Conservation (phyloP, 2,113 vertebrate species). For the Otocyon megalotis region DNA sequence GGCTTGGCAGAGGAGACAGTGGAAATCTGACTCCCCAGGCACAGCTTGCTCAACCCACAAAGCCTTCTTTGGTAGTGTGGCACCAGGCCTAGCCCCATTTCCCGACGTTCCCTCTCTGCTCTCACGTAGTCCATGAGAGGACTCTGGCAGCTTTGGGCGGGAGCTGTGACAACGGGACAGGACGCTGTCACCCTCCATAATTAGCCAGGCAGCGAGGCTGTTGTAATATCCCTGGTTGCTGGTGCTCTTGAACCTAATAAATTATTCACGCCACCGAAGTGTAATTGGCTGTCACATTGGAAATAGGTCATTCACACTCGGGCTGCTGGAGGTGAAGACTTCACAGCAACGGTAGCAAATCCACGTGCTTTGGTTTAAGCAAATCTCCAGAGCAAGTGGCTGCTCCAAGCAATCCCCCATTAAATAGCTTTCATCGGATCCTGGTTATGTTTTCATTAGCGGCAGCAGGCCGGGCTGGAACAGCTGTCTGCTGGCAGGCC, state of each 20-base stretch:
- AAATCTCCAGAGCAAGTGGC: constrained; percentile 66
- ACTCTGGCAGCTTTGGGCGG: constrained; percentile 74
- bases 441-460: not conserved
- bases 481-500: not conserved
- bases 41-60: not conserved
- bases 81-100: constrained; percentile 64
- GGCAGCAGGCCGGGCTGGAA: not conserved
- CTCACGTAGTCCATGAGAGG: constrained; percentile 39
- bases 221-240: constrained; percentile 74
- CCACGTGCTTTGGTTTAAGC: constrained; percentile 67
- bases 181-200: constrained; percentile 78
- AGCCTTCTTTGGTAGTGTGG: constrained; percentile 59
- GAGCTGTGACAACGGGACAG: constrained; percentile 71
- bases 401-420: constrained; percentile 41
- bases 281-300: constrained; percentile 83
- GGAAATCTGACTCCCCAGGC: constrained; percentile 59
- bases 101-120: constrained; percentile 67
- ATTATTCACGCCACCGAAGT: constrained; percentile 85
- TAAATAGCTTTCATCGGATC: not conserved
- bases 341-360: constrained; percentile 63
- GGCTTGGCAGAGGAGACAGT: constrained; percentile 66
- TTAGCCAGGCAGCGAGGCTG: constrained; percentile 78
- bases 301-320: constrained; percentile 82
- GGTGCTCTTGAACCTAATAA: constrained; percentile 82
- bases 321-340: constrained; percentile 75